phyloP scores from a whole-genome alignment of 2,888 invertebrate species.

The Pherbina coryleti region DNA sequence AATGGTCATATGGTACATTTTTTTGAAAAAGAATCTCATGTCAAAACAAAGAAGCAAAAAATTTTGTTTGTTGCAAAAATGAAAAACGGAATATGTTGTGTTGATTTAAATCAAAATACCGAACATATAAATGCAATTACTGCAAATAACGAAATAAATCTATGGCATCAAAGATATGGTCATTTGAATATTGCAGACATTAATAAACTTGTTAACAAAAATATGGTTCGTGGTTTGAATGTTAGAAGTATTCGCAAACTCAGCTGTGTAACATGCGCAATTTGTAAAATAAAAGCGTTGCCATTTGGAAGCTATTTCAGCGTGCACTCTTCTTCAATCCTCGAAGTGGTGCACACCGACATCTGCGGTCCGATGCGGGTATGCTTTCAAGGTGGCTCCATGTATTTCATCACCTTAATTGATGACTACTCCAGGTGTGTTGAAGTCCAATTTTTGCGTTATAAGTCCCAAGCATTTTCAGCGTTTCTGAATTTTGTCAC shows the following conservation, averaged over 20 bases:
- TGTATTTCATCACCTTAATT: conserved; percentile 45
- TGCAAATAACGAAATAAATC: too few relatives aligned
- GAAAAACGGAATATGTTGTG: conserved; percentile 34
- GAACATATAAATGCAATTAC: too few relatives aligned
- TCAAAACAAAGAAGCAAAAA: too few relatives aligned
- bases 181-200: conserved; percentile 37
- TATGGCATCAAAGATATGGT: too few relatives aligned
- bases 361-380: conserved; percentile 42
- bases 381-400: conserved; percentile 36
- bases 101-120: background rate
- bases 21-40: too few relatives aligned
- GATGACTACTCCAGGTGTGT: conserved; percentile 42
- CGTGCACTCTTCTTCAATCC: too few relatives aligned
- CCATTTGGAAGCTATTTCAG: conserved; percentile 5
- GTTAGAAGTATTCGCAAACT: background rate
- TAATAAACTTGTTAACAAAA: background rate
- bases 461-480: conserved; percentile 35
- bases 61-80: too few relatives aligned
- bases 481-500: conserved; percentile 25
- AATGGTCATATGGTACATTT: too few relatives aligned
- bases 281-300: conserved; percentile 27
- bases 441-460: conserved; percentile 22
- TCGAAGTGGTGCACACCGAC: conserved; percentile 29
- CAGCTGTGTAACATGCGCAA: conserved; percentile 26
- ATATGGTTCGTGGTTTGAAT: conserved; percentile 30